Evolutionary conservation across 2,888 invertebrate species (phyloP).

Genomic region (Caenorhabditis becei): DNA sequence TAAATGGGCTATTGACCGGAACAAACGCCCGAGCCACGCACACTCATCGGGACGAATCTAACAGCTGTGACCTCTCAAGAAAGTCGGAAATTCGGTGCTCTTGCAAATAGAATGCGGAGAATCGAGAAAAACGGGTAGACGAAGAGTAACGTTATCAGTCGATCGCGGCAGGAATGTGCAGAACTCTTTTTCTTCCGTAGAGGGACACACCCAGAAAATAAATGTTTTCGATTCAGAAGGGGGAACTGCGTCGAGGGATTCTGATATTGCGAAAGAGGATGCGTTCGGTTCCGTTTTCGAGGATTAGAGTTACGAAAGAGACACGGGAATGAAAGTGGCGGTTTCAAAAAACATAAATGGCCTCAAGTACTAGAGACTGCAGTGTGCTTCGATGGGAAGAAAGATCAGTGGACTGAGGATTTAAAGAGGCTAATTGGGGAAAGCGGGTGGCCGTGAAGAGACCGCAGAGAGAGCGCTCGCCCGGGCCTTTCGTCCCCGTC

Average conservation of each 20-base stretch:
- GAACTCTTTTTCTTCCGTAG: background rate
- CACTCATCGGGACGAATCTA: slow-evolving; percentile 4
- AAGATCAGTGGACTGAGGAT: slow-evolving; percentile 48
- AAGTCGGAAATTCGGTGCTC: slow-evolving; percentile 1
- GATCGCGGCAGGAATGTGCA: slow-evolving; percentile 6
- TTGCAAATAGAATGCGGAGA: background rate
- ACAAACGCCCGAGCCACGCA: background rate
- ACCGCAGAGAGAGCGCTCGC: slow-evolving; percentile 47
- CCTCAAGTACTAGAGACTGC: slow-evolving; percentile 37
- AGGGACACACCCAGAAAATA: background rate
- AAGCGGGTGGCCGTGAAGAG: slow-evolving; percentile 51
- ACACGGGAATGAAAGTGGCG: background rate
- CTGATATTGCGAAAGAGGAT: slow-evolving; percentile 23
- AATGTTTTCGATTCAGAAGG: background rate
- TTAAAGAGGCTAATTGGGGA: slow-evolving; percentile 61
- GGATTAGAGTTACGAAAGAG: slow-evolving; percentile 28
- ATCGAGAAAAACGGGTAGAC: background rate
- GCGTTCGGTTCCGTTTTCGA: background rate
- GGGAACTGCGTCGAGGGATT: background rate
- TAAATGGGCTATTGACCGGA: slow-evolving; percentile 11
- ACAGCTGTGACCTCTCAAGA: slow-evolving; percentile 17
- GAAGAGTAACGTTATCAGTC: slow-evolving; percentile 17
- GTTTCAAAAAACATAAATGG: slow-evolving; percentile 40
- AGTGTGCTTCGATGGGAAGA: slow-evolving; percentile 40
- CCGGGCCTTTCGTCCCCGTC: slow-evolving; percentile 35